Conservation (phyloP, 1,140 invertebrate genomes). For the Pseudomyrmex cubaensis region DNA sequence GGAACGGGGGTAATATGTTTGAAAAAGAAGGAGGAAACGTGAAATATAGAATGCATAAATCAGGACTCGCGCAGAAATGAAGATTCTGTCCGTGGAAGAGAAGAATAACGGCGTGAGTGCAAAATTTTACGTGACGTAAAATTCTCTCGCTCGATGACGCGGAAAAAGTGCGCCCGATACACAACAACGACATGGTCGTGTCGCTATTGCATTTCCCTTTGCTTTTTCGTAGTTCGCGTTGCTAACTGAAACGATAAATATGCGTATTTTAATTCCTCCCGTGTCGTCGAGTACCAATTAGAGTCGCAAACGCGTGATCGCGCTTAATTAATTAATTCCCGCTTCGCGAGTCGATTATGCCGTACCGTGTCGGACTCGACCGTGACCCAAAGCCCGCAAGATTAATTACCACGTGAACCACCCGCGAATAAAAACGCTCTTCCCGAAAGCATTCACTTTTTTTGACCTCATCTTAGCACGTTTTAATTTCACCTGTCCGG, state of each 20-base stretch:
- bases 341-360: constrained; percentile 26
- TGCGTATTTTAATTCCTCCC: not conserved
- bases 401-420: constrained; percentile 12
- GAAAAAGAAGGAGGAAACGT: constrained; percentile 7
- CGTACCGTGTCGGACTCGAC: not conserved
- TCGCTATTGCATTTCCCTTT: not conserved
- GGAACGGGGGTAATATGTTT: constrained; percentile 53
- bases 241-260: not conserved
- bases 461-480: not conserved
- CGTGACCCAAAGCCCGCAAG: constrained; percentile 8
- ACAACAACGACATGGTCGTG: constrained; percentile 5
- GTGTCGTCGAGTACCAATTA: constrained; percentile 16
- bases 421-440: not conserved
- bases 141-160: not conserved
- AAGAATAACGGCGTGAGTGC: constrained; percentile 21
- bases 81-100: constrained; percentile 49
- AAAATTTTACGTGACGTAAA: constrained; percentile 50
- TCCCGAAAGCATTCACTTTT: not conserved
- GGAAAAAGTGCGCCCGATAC: constrained; percentile 37
- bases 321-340: constrained; percentile 53
- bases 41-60: constrained; percentile 44
- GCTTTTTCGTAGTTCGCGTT: constrained; percentile 21
- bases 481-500: not conserved
- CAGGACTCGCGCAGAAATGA: constrained; percentile 54
- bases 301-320: constrained; percentile 12